Evolutionary conservation across 2,797 vertebrate genomes (phyloP).

Genomic region (Halcyon smyrnensis): DNA sequence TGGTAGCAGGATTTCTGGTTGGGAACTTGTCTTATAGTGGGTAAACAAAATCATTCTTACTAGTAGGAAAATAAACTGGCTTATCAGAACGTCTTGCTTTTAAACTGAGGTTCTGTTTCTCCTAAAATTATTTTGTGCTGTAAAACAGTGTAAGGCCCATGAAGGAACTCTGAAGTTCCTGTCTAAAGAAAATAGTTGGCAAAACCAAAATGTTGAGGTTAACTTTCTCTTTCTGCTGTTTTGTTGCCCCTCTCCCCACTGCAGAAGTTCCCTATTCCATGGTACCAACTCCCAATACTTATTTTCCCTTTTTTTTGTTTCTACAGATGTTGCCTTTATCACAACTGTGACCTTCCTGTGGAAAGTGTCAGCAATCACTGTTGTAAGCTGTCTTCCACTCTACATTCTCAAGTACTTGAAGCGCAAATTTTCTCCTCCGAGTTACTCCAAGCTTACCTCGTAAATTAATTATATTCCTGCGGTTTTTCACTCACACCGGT

Average conservation of each 20-base stretch:
- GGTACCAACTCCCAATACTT: neutral
- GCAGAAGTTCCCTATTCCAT: neutral
- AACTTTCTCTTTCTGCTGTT: neutral
- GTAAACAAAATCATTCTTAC: neutral
- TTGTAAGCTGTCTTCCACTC: slow-evolving; percentile 98
- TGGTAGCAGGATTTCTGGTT: neutral
- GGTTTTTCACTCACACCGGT: slow-evolving; percentile 20
- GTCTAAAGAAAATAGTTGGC: neutral
- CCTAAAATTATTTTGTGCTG: neutral
- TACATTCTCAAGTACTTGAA: slow-evolving; percentile 98
- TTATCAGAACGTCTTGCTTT: neutral
- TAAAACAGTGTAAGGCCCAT: neutral
- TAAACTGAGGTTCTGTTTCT: neutral
- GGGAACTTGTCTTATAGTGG: neutral
- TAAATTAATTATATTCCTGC: slow-evolving; percentile 70
- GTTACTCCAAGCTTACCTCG: slow-evolving; percentile 96
- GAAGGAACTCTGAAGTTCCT: neutral
- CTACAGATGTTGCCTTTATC: slow-evolving; percentile 92
- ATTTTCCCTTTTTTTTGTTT: slow-evolving; percentile 26
- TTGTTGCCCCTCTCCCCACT: neutral
- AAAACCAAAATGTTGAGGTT: neutral
- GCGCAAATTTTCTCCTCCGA: slow-evolving; percentile 96
- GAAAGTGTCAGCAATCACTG: slow-evolving; percentile 95
- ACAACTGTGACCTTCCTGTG: slow-evolving; percentile 93
- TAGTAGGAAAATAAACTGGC: neutral